Evolutionary conservation across 2,113 vertebrate species (phyloP), one percentile per base, ranked within the genome.

Genomic region (Seriola rivoliana): DNA sequence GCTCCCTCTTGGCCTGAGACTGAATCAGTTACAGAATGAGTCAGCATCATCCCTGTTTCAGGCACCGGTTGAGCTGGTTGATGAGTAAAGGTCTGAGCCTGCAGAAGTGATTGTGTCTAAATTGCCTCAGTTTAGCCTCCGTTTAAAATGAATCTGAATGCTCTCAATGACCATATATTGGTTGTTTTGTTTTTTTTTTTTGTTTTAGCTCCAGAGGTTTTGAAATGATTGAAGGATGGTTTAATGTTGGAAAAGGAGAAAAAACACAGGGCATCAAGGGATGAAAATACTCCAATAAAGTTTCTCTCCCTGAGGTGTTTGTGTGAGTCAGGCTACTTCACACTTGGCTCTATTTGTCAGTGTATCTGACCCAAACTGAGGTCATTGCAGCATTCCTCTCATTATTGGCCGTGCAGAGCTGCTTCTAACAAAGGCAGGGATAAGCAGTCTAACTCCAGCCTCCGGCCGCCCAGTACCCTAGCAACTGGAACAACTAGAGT

Each of bases 391-490:
- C 75, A 67, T 82, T 89, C 87, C 68, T 77, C 40, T 75, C 71
- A 68, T 90, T 87, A 78, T 64, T 84, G 59, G 75, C 21, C 11
- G 3, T 11, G 52, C 60, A 67, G 76, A 84, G 64, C 46, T 34
- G 50, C 72, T 78, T 71, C 44, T 71, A 82, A 91, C 88, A 91
- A 91, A 92, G 71, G 70, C 81, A 63, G 84, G 86, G 84, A 86
- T 90, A 85, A 91, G 42, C 84, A 52, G 78, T 81, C 66, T 72
- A 60, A 64, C 74, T 40, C 76, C 69, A 83, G 85, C 70, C 80
- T 84, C 75, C 8, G 59, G 75, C 70, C 73, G 64, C 79, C 46
- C 76, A n/a, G 60, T 67, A 14, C 89, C 77, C 46, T 58, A 70
- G 48, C 73, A 63, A 59, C 73, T 34, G n/a, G 23, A 85, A 89